These are phyloP conservation scores for Terrapene triunguis DNA, from an alignment of 2,113 vertebrate genomes.

Conservation along the genomic window DNA sequence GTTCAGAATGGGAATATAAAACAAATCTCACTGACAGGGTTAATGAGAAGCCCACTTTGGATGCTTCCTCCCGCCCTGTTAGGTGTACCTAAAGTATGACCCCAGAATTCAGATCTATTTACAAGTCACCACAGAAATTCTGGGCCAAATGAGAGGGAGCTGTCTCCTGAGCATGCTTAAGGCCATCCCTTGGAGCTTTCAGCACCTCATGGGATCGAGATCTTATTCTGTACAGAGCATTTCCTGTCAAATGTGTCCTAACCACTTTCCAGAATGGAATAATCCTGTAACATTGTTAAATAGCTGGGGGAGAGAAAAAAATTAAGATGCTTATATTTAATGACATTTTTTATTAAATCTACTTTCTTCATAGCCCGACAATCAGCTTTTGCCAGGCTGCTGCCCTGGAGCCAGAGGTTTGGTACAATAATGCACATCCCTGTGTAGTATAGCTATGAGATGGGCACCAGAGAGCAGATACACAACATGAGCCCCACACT, in stretches of 20 bases:
- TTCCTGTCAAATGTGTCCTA: neutral
- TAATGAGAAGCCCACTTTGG: neutral
- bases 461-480: neutral
- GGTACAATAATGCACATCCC: neutral
- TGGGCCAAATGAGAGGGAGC: neutral
- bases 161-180: neutral
- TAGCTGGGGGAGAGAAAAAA: neutral
- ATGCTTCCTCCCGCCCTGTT: neutral
- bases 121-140: neutral
- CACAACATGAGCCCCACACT: neutral
- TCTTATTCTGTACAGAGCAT: neutral
- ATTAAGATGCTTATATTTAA: neutral
- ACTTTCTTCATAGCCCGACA: neutral
- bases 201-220: neutral
- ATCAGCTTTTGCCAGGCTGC: constrained; percentile 1
- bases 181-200: neutral
- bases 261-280: neutral
- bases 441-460: neutral
- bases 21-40: neutral
- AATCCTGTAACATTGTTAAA: neutral
- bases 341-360: neutral
- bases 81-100: neutral
- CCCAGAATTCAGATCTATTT: constrained; percentile 22
- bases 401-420: neutral
- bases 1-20: constrained; percentile 37